Evolutionary conservation across 2,113 vertebrate genomes (phyloP).

Genomic region (Muntiacus reevesi): DNA sequence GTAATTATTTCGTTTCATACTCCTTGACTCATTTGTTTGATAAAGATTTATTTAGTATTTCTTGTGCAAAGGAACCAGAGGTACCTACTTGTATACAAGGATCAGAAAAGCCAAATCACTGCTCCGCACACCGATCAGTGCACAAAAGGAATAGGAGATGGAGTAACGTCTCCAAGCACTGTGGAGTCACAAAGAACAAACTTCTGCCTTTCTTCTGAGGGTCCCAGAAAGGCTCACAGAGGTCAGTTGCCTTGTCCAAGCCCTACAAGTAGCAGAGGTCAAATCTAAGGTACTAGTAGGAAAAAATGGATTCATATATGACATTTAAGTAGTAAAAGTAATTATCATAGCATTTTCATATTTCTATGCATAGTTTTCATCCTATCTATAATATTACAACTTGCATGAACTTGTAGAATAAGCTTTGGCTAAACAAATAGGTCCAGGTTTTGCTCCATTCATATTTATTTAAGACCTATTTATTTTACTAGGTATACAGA

Average conservation of each 20-base stretch:
- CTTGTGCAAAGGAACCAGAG: neutral
- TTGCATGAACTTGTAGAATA: neutral
- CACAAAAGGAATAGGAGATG: neutral
- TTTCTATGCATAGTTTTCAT: neutral
- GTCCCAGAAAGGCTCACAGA: neutral
- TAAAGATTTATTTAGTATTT: neutral
- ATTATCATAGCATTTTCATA: neutral
- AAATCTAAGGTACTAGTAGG: neutral
- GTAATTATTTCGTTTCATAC: neutral
- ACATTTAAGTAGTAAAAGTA: constrained; percentile 14
- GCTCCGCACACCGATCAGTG: neutral
- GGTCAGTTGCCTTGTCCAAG: neutral
- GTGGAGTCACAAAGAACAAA: neutral
- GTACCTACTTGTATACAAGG: neutral
- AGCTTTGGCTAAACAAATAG: neutral
- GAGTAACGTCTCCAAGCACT: too few relatives aligned
- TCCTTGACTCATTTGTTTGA: neutral
- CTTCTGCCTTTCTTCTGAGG: neutral
- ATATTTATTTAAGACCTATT: neutral
- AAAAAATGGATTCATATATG: constrained; percentile 12
- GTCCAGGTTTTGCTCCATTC: neutral
- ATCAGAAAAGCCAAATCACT: neutral
- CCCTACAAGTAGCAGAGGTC: neutral
- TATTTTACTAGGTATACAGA: neutral
- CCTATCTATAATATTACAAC: neutral